Base-by-base conservation (phyloP, 2,888 invertebrate genomes). In the Odontocolon sp. region DNA sequence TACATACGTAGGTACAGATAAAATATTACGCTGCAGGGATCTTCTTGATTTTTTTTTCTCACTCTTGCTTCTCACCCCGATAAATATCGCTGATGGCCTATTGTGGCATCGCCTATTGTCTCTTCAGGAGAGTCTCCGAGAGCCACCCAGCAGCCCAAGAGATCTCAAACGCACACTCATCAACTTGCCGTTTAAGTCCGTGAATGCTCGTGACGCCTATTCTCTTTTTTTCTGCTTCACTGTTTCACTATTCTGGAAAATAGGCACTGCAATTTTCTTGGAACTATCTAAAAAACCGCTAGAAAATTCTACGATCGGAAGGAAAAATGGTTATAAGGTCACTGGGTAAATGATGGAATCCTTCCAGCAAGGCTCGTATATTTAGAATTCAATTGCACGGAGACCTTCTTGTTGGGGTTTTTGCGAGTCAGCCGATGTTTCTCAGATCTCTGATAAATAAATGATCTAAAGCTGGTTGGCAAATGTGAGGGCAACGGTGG, bases 61-160 rank as follows among this genome's bases (percentile, higher is more conserved):
- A 42, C 45, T n/a, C 6, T 9, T 21, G n/a, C 2, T 33, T 31
- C 9, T 63, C 47, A 40, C 50, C 70, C 38, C 63, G 72, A 69
- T 78, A 66, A 56, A 50, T 59, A 52, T 45, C 69, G 50, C 82
- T 83, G 84, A 85, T 85, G 82, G 85, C 80, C 82, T 76, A 85
- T 87, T 87, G 86, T 86, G 84, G 82, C 57, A 72, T 63, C 72
- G 56, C 21, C 68, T 76, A 77, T 75, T 77, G 74, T 75, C 56
- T 72, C 71, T 9, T 14, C 47, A n/a, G 54, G 54, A 68, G 68
- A 67, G 52, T 68, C 68, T 38, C 28, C 38, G 54, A 68, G 68
- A 67, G 52, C 61, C 68, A 40, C 28, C 38, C 28, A 11, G 54
- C 50, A 52, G 52, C 40, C 31, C 31, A 45, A 23, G 33, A 57